These are phyloP conservation scores for Hypomecis punctinalis DNA, from an alignment of 2,888 invertebrate species.

Conservation along the genomic window DNA sequence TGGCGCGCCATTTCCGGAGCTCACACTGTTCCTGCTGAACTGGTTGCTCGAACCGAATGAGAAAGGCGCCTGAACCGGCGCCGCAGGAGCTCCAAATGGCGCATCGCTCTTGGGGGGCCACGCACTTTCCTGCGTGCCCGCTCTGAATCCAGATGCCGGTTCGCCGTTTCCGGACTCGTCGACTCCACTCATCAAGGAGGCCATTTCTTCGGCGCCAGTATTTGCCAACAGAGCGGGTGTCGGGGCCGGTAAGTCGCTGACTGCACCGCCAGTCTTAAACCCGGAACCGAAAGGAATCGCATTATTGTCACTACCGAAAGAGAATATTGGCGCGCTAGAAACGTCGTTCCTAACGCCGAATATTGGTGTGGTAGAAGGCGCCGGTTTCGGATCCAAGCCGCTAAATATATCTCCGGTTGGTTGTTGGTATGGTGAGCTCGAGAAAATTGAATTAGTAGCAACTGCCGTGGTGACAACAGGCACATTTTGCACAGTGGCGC, in stretches of 20 bases:
- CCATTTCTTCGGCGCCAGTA: slow-evolving; percentile 7
- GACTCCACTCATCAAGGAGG: not conserved
- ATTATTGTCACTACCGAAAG: slow-evolving; percentile 50
- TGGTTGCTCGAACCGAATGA: slow-evolving; percentile 59
- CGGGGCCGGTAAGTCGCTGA: slow-evolving; percentile 23
- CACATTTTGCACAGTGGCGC: slow-evolving; percentile 1
- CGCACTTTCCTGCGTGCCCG: slow-evolving; percentile 51
- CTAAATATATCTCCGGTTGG: slow-evolving; percentile 40
- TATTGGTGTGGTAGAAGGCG: slow-evolving; percentile 45
- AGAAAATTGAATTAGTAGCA: slow-evolving; percentile 18
- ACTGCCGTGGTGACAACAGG: slow-evolving; percentile 30
- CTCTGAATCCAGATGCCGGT: slow-evolving; percentile 12
- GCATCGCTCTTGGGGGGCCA: slow-evolving; percentile 57
- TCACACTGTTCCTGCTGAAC: slow-evolving; percentile 47
- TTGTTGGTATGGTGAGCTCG: slow-evolving; percentile 29
- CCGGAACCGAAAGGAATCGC: slow-evolving; percentile 42
- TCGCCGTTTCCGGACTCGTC: not conserved
- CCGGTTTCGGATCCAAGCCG: slow-evolving; percentile 27
- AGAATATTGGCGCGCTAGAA: slow-evolving; percentile 52
- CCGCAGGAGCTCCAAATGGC: slow-evolving; percentile 55
- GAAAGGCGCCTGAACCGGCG: slow-evolving; percentile 61
- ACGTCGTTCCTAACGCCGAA: slow-evolving; percentile 63
- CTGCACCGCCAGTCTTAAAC: slow-evolving; percentile 43
- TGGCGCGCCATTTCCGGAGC: slow-evolving; percentile 29
- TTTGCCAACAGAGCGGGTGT: slow-evolving; percentile 7